Conservation (phyloP, 1,140 invertebrate genomes). For the Conopomorpha cramerella region DNA sequence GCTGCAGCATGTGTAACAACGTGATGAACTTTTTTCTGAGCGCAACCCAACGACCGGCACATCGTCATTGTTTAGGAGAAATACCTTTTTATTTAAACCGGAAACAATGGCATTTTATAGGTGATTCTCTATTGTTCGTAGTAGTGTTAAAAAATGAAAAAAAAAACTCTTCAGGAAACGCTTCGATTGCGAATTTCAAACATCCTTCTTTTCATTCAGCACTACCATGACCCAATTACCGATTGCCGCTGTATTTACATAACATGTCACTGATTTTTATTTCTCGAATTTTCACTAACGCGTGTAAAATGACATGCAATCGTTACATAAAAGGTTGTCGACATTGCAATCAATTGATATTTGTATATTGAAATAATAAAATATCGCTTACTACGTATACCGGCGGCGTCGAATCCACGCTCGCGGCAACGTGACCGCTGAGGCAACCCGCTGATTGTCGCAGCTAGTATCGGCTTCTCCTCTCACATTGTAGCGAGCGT, state of each 20-base stretch:
- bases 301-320: no score
- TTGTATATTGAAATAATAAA: slow-evolving; percentile 6
- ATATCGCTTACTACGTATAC: slow-evolving; percentile 6
- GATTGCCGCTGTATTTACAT: no score
- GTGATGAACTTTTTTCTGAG: slow-evolving; percentile 28
- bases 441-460: slow-evolving; percentile 27
- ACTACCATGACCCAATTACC: no score
- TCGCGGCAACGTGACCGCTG: slow-evolving; percentile 26
- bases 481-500: no score
- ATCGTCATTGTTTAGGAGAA: slow-evolving; percentile 20
- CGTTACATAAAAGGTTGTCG: slow-evolving; percentile 26
- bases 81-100: slow-evolving; percentile 20
- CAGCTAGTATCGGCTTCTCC: slow-evolving; percentile 4
- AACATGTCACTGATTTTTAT: no score
- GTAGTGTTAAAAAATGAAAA: slow-evolving; percentile 19
- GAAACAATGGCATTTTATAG: slow-evolving; percentile 34
- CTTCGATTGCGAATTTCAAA: no score
- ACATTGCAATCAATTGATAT: slow-evolving; percentile 15
- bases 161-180: no score
- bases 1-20: slow-evolving; percentile 35
- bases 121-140: slow-evolving; percentile 43
- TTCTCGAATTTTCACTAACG: no score
- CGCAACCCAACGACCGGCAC: slow-evolving; percentile 11
- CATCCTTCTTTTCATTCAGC: no score
- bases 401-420: slow-evolving; percentile 14